Percentiles rank a stretch among this genome's conserved stretches.
Conservation (phyloP, 2,888 invertebrate genomes). For the Lepas anatifera region DNA sequence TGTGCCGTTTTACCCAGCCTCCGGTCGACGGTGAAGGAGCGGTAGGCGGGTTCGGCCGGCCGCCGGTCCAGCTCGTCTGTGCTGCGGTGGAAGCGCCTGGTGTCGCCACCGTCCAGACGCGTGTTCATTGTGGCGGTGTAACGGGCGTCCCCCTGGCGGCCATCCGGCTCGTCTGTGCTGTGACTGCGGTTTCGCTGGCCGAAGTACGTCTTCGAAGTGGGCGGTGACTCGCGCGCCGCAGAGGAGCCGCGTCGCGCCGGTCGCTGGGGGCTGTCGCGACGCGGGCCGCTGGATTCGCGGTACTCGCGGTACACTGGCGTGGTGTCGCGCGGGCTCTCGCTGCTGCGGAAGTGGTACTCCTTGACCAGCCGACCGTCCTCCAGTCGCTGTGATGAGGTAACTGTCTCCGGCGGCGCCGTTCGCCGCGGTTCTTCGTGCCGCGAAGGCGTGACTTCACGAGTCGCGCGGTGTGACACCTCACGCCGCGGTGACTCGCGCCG, state of each 20-base stretch:
- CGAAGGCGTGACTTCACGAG: neutral
- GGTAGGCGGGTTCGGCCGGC: neutral
- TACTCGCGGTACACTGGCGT: neutral
- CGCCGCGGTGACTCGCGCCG: neutral
- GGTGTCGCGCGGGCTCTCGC: neutral
- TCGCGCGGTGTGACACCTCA: neutral
- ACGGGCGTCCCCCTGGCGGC: neutral
- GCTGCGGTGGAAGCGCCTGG: neutral
- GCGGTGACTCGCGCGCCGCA: neutral
- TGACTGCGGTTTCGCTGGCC: neutral
- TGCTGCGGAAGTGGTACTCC: conserved; percentile 4
- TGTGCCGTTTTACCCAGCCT: neutral
- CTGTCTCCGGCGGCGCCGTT: neutral
- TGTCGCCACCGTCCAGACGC: neutral
- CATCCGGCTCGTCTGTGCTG: neutral
- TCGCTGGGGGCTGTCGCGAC: neutral
- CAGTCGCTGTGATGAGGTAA: neutral
- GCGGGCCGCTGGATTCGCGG: neutral
- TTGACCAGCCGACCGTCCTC: neutral
- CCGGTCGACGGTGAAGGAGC: conserved; percentile 12
- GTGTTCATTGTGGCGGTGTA: neutral
- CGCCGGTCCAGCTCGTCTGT: neutral
- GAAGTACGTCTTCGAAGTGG: neutral
- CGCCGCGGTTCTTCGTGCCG: neutral
- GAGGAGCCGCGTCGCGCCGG: neutral